Percentiles rank a stretch among this genome's conserved stretches.
These are phyloP conservation scores for Agonopterix subpropinquella DNA, from an alignment of 2,888 invertebrate genomes.

Conservation along the genomic window DNA sequence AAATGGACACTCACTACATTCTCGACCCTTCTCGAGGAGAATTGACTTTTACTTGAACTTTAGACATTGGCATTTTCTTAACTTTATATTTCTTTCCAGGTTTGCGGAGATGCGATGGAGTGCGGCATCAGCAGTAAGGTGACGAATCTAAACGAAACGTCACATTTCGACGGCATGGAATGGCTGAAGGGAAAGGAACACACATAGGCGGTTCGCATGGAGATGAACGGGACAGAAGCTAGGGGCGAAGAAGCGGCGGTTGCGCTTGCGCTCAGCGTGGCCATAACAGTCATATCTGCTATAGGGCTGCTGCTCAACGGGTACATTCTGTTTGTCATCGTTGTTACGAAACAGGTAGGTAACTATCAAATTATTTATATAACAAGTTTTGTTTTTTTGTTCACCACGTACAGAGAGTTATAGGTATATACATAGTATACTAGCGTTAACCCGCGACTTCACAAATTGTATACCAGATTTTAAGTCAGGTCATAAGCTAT, in stretches of 20 bases:
- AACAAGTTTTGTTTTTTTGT: not conserved
- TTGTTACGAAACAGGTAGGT: conserved; percentile 82
- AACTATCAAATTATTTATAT: not conserved
- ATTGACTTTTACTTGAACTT: too few species aligned
- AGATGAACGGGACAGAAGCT: conserved; percentile 66
- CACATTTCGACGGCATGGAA: conserved; percentile 27
- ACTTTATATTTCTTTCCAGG: conserved; percentile 12
- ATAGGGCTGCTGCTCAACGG: conserved; percentile 84
- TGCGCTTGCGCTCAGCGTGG: conserved; percentile 79
- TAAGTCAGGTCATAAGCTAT: too few species aligned
- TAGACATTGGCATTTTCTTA: too few species aligned
- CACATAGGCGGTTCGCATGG: conserved; percentile 36
- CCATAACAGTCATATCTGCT: conserved; percentile 81
- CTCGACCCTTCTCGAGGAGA: too few species aligned
- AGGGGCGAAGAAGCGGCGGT: conserved; percentile 74
- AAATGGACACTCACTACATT: too few species aligned
- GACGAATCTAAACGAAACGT: conserved; percentile 32
- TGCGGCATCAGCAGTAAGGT: conserved; percentile 64
- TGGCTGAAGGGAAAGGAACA: conserved; percentile 39
- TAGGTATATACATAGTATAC: too few species aligned
- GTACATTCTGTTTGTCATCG: conserved; percentile 83
- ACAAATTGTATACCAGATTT: too few species aligned
- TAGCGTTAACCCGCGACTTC: too few species aligned
- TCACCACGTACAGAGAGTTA: too few species aligned
- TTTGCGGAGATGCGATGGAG: conserved; percentile 50